These are phyloP conservation scores for Pocillopora verrucosa DNA, from an alignment of 64 coral and sea anemone genomes.

Conservation along the genomic window DNA sequence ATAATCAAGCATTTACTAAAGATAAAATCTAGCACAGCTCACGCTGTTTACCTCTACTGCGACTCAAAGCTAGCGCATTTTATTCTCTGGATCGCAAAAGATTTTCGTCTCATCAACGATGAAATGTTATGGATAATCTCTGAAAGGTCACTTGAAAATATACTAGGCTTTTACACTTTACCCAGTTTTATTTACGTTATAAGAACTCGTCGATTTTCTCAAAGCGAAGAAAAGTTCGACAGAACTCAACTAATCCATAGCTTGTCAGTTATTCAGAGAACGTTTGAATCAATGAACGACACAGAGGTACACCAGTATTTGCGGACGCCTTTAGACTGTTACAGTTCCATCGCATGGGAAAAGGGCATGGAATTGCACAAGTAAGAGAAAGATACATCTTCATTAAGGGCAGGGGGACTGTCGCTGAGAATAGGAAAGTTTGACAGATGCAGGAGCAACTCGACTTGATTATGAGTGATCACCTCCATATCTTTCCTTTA, in stretches of 20 bases:
- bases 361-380: slow-evolving; percentile 41
- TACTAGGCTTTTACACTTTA: slow-evolving; percentile 45
- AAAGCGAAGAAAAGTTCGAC: neutral
- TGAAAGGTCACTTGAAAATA: slow-evolving; percentile 45
- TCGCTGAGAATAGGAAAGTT: no score
- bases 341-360: slow-evolving; percentile 3
- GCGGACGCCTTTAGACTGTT: slow-evolving; percentile 17
- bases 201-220: slow-evolving; percentile 9
- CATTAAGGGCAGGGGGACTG: no score
- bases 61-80: slow-evolving; percentile 35
- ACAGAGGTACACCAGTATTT: neutral
- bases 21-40: slow-evolving; percentile 56
- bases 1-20: slow-evolving; percentile 29
- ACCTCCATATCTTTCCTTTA: no score
- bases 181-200: slow-evolving; percentile 78
- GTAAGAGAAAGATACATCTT: neutral
- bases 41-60: slow-evolving; percentile 51
- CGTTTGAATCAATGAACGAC: slow-evolving; percentile 21
- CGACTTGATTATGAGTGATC: no score
- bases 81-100: slow-evolving; percentile 70
- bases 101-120: slow-evolving; percentile 62
- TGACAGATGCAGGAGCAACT: no score
- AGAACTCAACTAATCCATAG: slow-evolving; percentile 24
- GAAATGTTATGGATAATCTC: slow-evolving; percentile 76
- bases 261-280: slow-evolving; percentile 47